phyloP scores from a whole-genome alignment of 64 coral and sea anemone species.

The Orbicella faveolata region DNA sequence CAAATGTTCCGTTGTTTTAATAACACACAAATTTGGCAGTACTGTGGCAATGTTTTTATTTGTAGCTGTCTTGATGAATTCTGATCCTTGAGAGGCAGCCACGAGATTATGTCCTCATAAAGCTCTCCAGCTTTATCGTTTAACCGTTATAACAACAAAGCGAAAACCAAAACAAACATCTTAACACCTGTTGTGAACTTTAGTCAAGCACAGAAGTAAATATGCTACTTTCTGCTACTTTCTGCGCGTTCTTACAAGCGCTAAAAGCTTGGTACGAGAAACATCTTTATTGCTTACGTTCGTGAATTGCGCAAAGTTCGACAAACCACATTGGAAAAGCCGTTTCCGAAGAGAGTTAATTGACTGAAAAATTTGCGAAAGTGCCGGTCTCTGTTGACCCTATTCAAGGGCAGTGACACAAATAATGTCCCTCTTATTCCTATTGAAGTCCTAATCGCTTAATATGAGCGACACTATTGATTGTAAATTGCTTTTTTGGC shows the following conservation, averaged over 20 bases:
- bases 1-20: not conserved
- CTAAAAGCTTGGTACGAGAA: not conserved
- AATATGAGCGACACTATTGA: slow-evolving; percentile 57
- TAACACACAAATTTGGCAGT: slow-evolving; percentile 3
- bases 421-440: slow-evolving; percentile 77
- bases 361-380: slow-evolving; percentile 36
- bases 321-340: not conserved
- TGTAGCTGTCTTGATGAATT: not conserved
- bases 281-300: not conserved
- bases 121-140: not conserved
- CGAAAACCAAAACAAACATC: slow-evolving; percentile 28
- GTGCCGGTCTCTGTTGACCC: slow-evolving; percentile 21
- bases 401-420: slow-evolving; percentile 37
- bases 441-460: slow-evolving; percentile 66
- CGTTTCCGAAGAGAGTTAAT: slow-evolving; percentile 24
- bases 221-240: not conserved
- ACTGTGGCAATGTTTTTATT: not conserved
- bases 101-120: slow-evolving; percentile 6
- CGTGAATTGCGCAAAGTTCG: not conserved
- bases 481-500: slow-evolving; percentile 47
- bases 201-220: not conserved
- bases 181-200: not conserved
- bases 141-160: slow-evolving; percentile 23
- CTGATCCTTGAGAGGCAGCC: slow-evolving; percentile 13
- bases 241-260: not conserved